These are phyloP conservation scores for Platysteira castanea DNA, from an alignment of 2,113 vertebrate genomes.

Conservation along the genomic window DNA sequence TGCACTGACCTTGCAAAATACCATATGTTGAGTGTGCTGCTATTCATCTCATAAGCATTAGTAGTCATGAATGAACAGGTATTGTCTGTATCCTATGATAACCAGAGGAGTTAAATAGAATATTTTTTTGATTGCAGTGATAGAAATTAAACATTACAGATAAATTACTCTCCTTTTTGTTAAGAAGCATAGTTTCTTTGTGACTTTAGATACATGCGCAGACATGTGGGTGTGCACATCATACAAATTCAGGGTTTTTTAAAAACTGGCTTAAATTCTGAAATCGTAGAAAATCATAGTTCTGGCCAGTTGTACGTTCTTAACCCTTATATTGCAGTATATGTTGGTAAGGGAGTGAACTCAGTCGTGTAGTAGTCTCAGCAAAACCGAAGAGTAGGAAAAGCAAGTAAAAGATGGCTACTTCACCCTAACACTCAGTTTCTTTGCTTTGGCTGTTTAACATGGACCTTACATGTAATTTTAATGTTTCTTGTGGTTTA, in stretches of 20 bases:
- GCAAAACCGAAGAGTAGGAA: background rate
- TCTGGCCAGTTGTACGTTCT: background rate
- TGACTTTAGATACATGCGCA: background rate
- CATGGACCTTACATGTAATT: background rate
- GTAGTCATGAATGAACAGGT: background rate
- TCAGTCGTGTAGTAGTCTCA: background rate
- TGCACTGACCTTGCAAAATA: constrained; percentile 13
- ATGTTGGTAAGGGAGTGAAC: background rate
- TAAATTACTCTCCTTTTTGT: background rate
- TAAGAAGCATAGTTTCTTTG: constrained; percentile 13
- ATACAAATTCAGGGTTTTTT: background rate
- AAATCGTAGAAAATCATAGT: background rate
- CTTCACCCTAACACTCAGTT: background rate
- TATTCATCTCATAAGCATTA: background rate
- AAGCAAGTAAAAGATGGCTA: background rate
- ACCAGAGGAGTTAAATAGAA: background rate
- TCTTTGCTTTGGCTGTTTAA: background rate
- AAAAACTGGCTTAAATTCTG: background rate
- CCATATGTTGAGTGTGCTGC: constrained; percentile 21
- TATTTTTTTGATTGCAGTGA: background rate
- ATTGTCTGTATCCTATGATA: background rate
- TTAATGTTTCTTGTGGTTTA: background rate
- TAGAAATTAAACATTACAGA: constrained; percentile 13
- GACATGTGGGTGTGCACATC: background rate
- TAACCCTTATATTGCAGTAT: background rate